Conservation (phyloP, 2,888 invertebrate genomes). For the Eledona agricola region DNA sequence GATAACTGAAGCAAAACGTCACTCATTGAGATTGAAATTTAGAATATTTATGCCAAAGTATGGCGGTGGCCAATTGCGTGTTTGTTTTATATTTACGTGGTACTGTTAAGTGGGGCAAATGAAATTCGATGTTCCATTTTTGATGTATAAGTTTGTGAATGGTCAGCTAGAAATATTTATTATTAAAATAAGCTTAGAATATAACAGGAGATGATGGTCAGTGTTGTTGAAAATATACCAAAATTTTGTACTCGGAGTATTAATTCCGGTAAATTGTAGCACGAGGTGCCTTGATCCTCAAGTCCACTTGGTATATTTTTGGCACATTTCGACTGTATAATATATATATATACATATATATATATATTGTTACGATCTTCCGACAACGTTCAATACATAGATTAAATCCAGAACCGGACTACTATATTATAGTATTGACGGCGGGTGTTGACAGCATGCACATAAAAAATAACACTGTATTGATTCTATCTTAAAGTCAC, state of each 20-base stretch:
- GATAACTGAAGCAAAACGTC: conserved; percentile 4
- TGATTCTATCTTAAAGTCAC: conserved; percentile 26
- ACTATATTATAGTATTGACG: conserved; percentile 32
- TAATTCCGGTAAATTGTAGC: conserved; percentile 6
- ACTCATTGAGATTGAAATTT: conserved; percentile 16
- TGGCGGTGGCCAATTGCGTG: conserved; percentile 22
- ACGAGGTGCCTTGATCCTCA: conserved; percentile 23
- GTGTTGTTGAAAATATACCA: conserved; percentile 20
- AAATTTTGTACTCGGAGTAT: conserved; percentile 1
- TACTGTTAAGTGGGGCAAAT: conserved; percentile 14
- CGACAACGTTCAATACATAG: conserved; percentile 31
- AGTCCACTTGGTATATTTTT: conserved; percentile 36
- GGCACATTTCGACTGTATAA: conserved; percentile 34
- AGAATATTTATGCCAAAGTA: conserved; percentile 18
- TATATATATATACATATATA: too few species aligned
- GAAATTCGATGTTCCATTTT: too few species aligned
- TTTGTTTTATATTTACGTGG: conserved; percentile 11
- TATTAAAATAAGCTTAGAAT: conserved; percentile 12
- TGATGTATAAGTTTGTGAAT: conserved; percentile 15
- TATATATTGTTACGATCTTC: conserved; percentile 39
- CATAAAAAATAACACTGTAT: conserved; percentile 14
- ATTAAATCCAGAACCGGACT: conserved; percentile 13
- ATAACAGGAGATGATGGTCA: conserved; percentile 14
- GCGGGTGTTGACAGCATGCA: conserved; percentile 27
- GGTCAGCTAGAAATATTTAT: conserved; percentile 5